Evolutionary conservation across 2,797 vertebrate species (phyloP), one percentile per base, ranked within the genome.

Genomic region (Dipus sagitta): DNA sequence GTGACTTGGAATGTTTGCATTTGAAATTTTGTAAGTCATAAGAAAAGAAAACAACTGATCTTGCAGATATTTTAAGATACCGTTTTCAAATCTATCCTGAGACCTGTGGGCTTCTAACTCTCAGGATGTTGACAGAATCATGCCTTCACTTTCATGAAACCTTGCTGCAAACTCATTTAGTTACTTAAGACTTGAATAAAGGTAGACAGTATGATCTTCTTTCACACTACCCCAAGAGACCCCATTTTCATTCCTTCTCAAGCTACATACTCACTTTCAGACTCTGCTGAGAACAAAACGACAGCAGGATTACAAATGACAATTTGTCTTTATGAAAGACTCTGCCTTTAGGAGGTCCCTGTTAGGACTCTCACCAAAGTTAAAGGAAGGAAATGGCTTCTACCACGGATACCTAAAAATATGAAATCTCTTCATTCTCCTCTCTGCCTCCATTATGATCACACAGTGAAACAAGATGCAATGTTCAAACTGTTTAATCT

Each of bases 1-100:
- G 65, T 0, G 0, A 17, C 89, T 96, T 95, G 3, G 38, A 95
- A 65, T 47, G 54, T 7, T 95, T 94, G 0, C 8, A 30, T 78
- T 6, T 77, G 71, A 30, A 23, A 92, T 89, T 95, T 93, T 81
- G 77, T 30, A 83, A 96, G 92, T 64, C 2, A 88, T 34, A 64
- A 72, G 12, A 32, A 28, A 72, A n/a, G 58, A 93, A 92, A 20
- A 14, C 86, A 76, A 64, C 5, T 54, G 18, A 11, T 26, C 58
- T 81, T 58, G 9, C 18, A 32, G 12, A 7, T 79, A 84, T 32
- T 88, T 87, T n/a, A 79, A 86, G 34, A 75, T 65, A n/a, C 54
- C 21, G 34, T 0, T 58, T 86, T 87, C 52, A 21, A 81, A 3
- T 24, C n/a, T 60, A 80, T 21, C 5, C 14, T 77, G 5, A 13